Percentiles rank a stretch among this genome's conserved stretches.
These are phyloP conservation scores for Heterochromis multidens DNA, from an alignment of 2,113 vertebrate genomes.

Conservation along the genomic window DNA sequence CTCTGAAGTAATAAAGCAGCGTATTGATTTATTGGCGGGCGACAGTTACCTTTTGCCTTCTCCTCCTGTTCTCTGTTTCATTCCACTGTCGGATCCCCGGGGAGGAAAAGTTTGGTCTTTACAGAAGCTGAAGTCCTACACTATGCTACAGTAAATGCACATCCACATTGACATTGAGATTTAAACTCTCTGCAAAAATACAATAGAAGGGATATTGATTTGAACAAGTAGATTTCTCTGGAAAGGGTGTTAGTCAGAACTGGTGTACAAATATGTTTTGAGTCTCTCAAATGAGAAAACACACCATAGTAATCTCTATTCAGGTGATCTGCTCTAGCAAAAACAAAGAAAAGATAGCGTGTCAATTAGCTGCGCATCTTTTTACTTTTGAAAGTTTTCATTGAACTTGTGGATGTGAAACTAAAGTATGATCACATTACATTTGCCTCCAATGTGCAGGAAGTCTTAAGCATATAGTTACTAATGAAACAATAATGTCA, in stretches of 20 bases:
- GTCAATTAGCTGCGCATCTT: background rate
- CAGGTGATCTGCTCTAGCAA: background rate
- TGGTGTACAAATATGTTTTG: background rate
- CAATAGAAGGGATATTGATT: slow-evolving; percentile 21
- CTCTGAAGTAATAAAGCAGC: slow-evolving; percentile 77
- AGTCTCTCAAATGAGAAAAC: background rate
- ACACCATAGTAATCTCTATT: background rate
- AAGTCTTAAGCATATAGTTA: background rate
- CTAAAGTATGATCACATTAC: background rate
- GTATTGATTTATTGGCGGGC: slow-evolving; percentile 76
- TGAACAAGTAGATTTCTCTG: background rate
- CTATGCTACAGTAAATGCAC: background rate
- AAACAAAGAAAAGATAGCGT: rapidly evolving
- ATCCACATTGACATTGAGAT: slow-evolving; percentile 35
- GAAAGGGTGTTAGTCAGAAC: background rate
- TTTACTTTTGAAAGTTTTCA: background rate
- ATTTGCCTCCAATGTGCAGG: background rate
- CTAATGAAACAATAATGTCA: background rate
- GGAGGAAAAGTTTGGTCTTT: slow-evolving; percentile 55
- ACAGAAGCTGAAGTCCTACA: slow-evolving; percentile 2
- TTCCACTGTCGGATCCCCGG: slow-evolving; percentile 25
- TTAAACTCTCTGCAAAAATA: slow-evolving; percentile 3
- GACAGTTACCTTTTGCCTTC: slow-evolving; percentile 68
- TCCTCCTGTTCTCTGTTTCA: slow-evolving; percentile 49
- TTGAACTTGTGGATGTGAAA: background rate